A percentile compares a stretch with the other conserved stretches of the same genome.
Evolutionary conservation across 2,888 invertebrate genomes (phyloP).

Genomic region (Tribolium freemani): DNA sequence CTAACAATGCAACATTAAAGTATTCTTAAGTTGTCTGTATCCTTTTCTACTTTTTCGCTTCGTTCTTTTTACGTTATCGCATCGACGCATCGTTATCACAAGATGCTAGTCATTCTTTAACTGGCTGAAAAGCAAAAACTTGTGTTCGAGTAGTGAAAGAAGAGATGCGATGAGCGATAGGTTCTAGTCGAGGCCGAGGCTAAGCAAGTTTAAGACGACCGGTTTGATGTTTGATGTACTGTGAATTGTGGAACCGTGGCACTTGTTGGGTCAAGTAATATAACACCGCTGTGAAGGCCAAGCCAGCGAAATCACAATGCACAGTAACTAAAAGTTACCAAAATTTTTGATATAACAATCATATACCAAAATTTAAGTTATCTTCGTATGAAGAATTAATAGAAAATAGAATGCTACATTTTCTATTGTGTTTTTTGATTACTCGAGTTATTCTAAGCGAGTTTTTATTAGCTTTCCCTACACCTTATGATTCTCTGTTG

Average conservation of each 20-base stretch:
- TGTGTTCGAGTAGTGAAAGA: slow-evolving; percentile 7
- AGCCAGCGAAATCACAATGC: background rate
- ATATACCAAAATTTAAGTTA: too few species aligned
- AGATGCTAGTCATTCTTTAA: slow-evolving; percentile 23
- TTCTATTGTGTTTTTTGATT: too few species aligned
- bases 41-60: background rate
- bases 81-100: slow-evolving; percentile 2
- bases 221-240: slow-evolving; percentile 39
- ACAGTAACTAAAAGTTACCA: too few species aligned
- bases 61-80: background rate
- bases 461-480: too few species aligned
- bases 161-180: slow-evolving; percentile 9
- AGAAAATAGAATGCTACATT: too few species aligned
- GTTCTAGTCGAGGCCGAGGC: slow-evolving; percentile 7
- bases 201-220: slow-evolving; percentile 18
- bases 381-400: too few species aligned
- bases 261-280: slow-evolving; percentile 32
- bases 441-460: too few species aligned
- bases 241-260: slow-evolving; percentile 27
- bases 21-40: background rate
- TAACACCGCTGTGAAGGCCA: slow-evolving; percentile 20
- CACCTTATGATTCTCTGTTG: too few species aligned
- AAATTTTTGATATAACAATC: too few species aligned
- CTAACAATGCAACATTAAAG: too few species aligned
- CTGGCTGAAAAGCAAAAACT: slow-evolving; percentile 11